Base-by-base conservation (phyloP, 2,888 invertebrate species). In the Catocala fraxini region DNA sequence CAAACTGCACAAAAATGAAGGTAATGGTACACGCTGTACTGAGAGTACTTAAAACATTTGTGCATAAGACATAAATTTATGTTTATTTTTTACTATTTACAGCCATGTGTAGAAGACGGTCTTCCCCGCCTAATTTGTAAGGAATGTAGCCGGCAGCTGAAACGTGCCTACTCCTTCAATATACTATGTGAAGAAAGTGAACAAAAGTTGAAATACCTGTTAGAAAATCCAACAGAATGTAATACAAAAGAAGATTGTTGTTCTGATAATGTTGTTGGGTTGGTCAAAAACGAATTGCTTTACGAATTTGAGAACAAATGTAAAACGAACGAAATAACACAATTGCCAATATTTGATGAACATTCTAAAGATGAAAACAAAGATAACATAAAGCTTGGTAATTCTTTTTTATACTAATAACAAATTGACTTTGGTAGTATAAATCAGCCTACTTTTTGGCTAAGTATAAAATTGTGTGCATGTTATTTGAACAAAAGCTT, bases 101-200 rank as follows among this genome's bases (percentile, higher is more conserved):
- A 93, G 93, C 90, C 89, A 9, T 69, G 63, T 25, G 66, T 77
- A 80, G 87, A 85, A 12, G 94, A 94, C 70, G 87, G 90, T 51
- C 68, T 94, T 39, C 94, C 94, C 1, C 83, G 85, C 12, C 70
- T 83, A 53, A 92, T 94, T 56, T 94, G 94, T 65, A 93, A 91
- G 68, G 90, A 90, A 25, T 94, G 94, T 67, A 79, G 81, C 57
- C 83, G 86, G 42, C 89, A 89, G 55, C 77, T 94, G 0, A 93
- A 91, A 74, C 81, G 85, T 51, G 77, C 87, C 0, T 93, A 89
- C 59, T 56, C 81, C n/a, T 93, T 94, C 65, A 89, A 89, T 58
- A 64, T 86, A 33, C 87, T 84, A 70, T 93, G 93, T 65, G 88
- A 89, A 45, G 81, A 88, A 45, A 93, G 90, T 72, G 89, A 94